These are phyloP conservation scores for Geotrupes spiniger DNA, from an alignment of 2,888 invertebrate species.

Conservation along the genomic window DNA sequence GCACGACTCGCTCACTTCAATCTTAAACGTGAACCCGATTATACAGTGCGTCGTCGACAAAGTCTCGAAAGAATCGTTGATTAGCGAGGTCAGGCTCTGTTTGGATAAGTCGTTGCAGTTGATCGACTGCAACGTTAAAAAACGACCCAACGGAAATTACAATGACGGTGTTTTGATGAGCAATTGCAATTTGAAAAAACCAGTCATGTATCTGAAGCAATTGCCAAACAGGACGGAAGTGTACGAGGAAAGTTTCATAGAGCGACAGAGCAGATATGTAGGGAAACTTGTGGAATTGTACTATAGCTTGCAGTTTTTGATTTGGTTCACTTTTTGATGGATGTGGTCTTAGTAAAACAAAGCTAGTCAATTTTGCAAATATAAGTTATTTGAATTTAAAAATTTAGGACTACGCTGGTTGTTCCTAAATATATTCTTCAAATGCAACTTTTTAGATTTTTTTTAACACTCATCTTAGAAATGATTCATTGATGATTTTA, in stretches of 20 bases:
- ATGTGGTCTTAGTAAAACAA: too few species aligned
- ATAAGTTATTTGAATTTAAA: too few species aligned
- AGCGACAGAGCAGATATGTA: neutral
- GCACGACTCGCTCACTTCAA: conserved; percentile 54
- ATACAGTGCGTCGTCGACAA: conserved; percentile 64
- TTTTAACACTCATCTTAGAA: too few species aligned
- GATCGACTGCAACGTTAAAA: conserved; percentile 64
- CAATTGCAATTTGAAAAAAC: conserved; percentile 57
- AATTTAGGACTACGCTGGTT: too few species aligned
- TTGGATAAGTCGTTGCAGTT: conserved; percentile 65
- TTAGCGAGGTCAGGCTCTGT: conserved; percentile 73
- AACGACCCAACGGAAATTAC: conserved; percentile 29
- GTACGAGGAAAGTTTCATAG: neutral
- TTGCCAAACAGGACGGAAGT: conserved; percentile 41
- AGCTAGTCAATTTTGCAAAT: too few species aligned
- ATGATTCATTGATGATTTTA: too few species aligned
- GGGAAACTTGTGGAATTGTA: conserved; percentile 32
- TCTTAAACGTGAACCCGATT: conserved; percentile 58
- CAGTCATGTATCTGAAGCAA: conserved; percentile 58
- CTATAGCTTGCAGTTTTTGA: conserved; percentile 57
- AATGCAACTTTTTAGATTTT: too few species aligned
- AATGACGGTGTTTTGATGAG: conserved; percentile 50
- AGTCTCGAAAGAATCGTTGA: conserved; percentile 56
- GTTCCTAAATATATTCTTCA: too few species aligned
- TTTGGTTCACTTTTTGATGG: conserved; percentile 61